Percentiles rank a stretch among this genome's conserved stretches.
Conservation (phyloP, 2,888 invertebrate species). For the Autographa pulchrina region DNA sequence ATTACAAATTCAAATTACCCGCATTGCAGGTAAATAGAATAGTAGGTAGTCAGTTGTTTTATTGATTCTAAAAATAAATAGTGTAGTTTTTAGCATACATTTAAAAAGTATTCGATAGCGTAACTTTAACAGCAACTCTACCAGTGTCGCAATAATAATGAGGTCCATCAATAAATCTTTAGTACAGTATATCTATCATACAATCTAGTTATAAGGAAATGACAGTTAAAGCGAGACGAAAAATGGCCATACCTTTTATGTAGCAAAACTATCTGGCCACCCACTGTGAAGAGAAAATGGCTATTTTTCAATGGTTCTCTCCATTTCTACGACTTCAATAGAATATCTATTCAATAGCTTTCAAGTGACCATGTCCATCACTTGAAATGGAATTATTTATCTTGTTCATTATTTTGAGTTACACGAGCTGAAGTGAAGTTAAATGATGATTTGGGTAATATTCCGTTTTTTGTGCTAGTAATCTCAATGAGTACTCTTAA, state of each 20-base stretch:
- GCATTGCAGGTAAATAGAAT: neutral
- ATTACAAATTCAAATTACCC: neutral
- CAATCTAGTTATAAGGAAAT: neutral
- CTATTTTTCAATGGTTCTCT: constrained; percentile 36
- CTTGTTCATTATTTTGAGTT: neutral
- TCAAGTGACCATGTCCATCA: neutral
- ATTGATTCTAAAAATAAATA: neutral
- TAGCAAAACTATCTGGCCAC: constrained; percentile 25
- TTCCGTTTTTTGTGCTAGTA: no score
- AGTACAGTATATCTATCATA: neutral
- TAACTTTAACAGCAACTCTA: no score
- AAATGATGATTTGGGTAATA: no score
- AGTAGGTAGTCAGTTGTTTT: neutral
- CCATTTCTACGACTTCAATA: constrained; percentile 5
- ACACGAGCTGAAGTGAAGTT: neutral
- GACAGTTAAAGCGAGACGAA: constrained; percentile 10
- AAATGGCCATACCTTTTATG: constrained; percentile 34
- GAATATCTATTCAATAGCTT: neutral
- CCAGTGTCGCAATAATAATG: no score
- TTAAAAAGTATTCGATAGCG: no score
- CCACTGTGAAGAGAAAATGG: constrained; percentile 34
- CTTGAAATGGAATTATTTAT: neutral
- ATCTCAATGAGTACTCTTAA: no score
- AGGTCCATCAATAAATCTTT: neutral
- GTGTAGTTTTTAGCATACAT: no score